Evolutionary conservation across 2,888 invertebrate genomes (phyloP).

Genomic region (Kuschelorhynchus macadamiae): DNA sequence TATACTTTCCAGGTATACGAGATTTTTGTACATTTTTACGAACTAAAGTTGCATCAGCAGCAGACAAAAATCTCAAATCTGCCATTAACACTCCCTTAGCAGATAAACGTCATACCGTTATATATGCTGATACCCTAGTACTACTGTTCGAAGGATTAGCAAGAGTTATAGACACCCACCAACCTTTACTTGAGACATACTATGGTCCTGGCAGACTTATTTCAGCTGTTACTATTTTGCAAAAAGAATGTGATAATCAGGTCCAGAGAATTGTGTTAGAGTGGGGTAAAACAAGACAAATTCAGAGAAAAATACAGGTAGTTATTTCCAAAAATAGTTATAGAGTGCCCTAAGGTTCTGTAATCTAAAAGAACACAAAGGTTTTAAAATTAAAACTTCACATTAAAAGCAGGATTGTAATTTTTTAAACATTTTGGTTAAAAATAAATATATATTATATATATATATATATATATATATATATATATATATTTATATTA

Average conservation of each 20-base stretch:
- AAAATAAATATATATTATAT: no score
- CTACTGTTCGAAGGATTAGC: conserved; percentile 89
- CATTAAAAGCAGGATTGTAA: no score
- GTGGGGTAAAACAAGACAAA: conserved; percentile 80
- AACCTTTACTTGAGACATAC: conserved; percentile 90
- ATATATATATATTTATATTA: no score
- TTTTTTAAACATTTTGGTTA: no score
- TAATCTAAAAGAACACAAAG: no score
- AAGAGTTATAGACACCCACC: conserved; percentile 86
- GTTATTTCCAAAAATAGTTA: no score
- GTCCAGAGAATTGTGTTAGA: conserved; percentile 76
- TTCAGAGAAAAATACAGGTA: conserved; percentile 74
- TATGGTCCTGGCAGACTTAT: conserved; percentile 86
- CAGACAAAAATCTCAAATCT: conserved; percentile 79
- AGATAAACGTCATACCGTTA: conserved; percentile 82
- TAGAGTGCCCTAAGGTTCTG: no score
- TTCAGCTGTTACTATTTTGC: conserved; percentile 80
- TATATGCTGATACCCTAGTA: conserved; percentile 89
- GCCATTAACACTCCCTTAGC: conserved; percentile 76
- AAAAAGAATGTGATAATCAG: conserved; percentile 83
- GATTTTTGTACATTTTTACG: conserved; percentile 91
- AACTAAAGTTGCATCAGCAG: conserved; percentile 79
- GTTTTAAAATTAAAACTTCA: no score
- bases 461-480: no score
- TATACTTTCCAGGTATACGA: conserved; percentile 73